Percentiles rank a stretch among this genome's conserved stretches.
These are phyloP conservation scores for Phanerotoma sp. DNA, from an alignment of 2,888 invertebrate genomes.

Conservation along the genomic window DNA sequence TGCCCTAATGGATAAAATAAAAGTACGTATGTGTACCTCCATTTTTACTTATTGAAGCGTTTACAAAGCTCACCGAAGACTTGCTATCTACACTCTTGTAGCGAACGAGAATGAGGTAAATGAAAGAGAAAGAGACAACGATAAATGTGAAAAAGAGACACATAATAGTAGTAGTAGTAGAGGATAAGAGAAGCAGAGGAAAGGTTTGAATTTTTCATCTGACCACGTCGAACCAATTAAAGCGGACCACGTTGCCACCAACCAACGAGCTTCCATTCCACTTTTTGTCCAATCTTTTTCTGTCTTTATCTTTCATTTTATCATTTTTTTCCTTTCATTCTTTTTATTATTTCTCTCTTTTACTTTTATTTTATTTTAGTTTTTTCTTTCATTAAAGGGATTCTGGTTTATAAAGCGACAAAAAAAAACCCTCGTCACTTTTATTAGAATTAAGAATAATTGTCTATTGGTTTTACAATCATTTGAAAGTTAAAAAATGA, in stretches of 20 bases:
- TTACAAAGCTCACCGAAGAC: no score
- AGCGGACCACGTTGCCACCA: constrained; percentile 48
- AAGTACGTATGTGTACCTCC: no score
- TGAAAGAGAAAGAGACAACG: not conserved
- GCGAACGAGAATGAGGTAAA: no score
- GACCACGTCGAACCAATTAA: constrained; percentile 57
- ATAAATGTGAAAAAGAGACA: not conserved
- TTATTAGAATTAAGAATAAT: constrained; percentile 17
- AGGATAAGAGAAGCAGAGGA: constrained; percentile 12
- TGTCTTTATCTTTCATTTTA: constrained; percentile 11
- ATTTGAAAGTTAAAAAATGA: no score
- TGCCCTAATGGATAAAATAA: no score
- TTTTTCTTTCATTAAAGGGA: no score
- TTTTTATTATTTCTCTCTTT: no score
- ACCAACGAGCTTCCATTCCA: constrained; percentile 22
- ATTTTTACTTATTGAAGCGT: no score
- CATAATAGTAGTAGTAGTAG: not conserved
- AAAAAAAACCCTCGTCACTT: constrained; percentile 20
- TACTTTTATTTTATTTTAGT: no score
- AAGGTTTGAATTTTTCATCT: constrained; percentile 54
- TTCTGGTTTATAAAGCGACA: no score
- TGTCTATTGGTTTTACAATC: no score
- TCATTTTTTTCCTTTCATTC: constrained; percentile 15
- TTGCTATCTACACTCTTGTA: no score
- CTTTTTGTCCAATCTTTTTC: constrained; percentile 10